Conservation (phyloP, 2,797 vertebrate genomes). For the Echeneis naucrates region DNA sequence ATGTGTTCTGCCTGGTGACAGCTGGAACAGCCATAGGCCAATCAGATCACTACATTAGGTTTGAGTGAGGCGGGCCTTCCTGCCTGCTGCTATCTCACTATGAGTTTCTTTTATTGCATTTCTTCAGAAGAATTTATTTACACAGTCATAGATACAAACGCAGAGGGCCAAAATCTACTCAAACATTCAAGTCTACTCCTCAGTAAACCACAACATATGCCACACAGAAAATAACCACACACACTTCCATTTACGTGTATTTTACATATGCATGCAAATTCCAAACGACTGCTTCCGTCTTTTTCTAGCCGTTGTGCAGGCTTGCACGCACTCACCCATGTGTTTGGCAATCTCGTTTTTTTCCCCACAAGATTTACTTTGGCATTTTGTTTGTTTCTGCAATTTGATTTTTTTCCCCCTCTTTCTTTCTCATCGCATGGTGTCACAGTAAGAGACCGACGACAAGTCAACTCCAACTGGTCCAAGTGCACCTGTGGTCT, state of each 20-base stretch:
- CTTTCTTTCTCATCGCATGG: conserved; percentile 40
- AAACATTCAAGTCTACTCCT: conserved; percentile 21
- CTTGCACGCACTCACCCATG: neutral
- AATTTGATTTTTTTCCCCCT: conserved; percentile 16
- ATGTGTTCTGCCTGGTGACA: conserved; percentile 89
- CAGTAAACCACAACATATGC: neutral
- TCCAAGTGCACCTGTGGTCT: conserved; percentile 76
- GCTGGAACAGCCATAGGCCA: conserved; percentile 81
- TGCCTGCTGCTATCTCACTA: conserved; percentile 61
- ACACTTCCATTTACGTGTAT: conserved; percentile 54
- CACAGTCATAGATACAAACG: conserved; percentile 21
- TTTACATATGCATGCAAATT: conserved; percentile 70
- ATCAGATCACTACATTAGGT: conserved; percentile 75
- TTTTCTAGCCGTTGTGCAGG: conserved; percentile 15
- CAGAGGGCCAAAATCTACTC: conserved; percentile 30
- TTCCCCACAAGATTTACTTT: neutral
- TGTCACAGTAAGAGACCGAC: conserved; percentile 46
- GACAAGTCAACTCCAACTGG: conserved; percentile 64
- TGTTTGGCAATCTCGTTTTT: neutral
- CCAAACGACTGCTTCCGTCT: conserved; percentile 34
- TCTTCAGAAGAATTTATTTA: conserved; percentile 59
- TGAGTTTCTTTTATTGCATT: conserved; percentile 67
- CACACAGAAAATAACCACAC: neutral
- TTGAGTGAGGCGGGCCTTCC: conserved; percentile 80
- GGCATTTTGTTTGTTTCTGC: conserved; percentile 21